Percentiles rank a stretch among this genome's conserved stretches.
These are phyloP conservation scores for Paedocypris sp. DNA, from an alignment of 2,113 vertebrate genomes.

Conservation along the genomic window DNA sequence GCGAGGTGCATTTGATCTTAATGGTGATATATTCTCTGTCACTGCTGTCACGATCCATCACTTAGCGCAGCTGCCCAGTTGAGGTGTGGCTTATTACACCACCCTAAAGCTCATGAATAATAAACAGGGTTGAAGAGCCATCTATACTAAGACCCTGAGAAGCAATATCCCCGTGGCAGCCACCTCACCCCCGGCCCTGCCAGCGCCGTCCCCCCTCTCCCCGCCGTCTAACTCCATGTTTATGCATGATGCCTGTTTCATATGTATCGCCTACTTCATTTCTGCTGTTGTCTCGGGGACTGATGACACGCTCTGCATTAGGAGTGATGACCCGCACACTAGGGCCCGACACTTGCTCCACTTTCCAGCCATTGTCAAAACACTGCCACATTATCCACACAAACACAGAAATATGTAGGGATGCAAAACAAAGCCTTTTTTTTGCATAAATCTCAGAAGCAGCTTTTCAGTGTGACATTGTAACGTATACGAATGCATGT, in stretches of 20 bases:
- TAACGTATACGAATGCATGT: constrained; percentile 14
- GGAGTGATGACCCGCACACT: constrained; percentile 97
- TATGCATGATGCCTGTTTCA: constrained; percentile 99
- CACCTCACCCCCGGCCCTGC: constrained; percentile 14
- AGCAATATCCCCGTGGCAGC: constrained; percentile 33
- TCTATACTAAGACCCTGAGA: constrained; percentile 56
- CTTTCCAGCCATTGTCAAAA: constrained; percentile 92
- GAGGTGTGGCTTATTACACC: constrained; percentile 94
- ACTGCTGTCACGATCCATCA: constrained; percentile 89
- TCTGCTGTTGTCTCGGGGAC: constrained; percentile 97
- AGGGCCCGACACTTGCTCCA: constrained; percentile 76
- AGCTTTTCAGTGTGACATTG: constrained; percentile 7
- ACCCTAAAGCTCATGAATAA: constrained; percentile 88
- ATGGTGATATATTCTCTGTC: constrained; percentile 86
- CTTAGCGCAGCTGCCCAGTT: constrained; percentile 76
- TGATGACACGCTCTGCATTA: constrained; percentile 99
- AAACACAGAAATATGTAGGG: background rate
- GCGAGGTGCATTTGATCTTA: constrained; percentile 80
- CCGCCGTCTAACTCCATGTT: constrained; percentile 75
- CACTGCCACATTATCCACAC: constrained; percentile 43
- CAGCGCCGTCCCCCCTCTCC: constrained; percentile 67
- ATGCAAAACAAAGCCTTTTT: constrained; percentile 14
- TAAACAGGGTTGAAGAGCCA: constrained; percentile 86
- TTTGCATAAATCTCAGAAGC: constrained; percentile 12
- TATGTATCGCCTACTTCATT: constrained; percentile 97